Base-by-base conservation (phyloP, 2,888 invertebrate genomes). In the Machimus rusticus region DNA sequence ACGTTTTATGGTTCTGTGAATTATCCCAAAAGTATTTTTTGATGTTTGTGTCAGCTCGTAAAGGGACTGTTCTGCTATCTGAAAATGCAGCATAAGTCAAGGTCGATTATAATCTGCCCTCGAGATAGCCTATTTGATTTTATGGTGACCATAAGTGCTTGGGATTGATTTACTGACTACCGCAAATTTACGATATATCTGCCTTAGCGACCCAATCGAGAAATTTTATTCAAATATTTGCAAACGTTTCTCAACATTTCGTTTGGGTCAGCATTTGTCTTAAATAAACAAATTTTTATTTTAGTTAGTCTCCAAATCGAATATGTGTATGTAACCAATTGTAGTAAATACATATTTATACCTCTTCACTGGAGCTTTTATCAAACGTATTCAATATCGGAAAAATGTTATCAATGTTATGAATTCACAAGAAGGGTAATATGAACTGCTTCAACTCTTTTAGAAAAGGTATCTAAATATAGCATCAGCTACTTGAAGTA, bases 51-150 rank as follows among this genome's bases (percentile, higher is more conserved):
- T 79, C 79, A 79, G 79, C 51, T 79, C 79, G 31, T 79, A 79
- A 79, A 79, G 79, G 79, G 79, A 34, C 79, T 28, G 51, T 51
- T 79, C 5, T 79, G 79, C 5, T 79, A 79, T 79, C 79, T 79
- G n/a, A 28, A 79, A 79, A 79, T 79, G 46, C 79, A 79, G 28
- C 79, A 79, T 51, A 79, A 79, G 79, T 79, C 79, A 79, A 79
- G 79, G 79, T 79, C 79, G 79, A 79, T 79, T 79, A 79, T 51
- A 46, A 79, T 51, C 51, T 79, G 28, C 51, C 23, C 79, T 34
- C 51, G 51, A 79, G 79, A 79, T 79, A 28, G 51, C 79, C 51
- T 51, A 79, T 51, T 79, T 51, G 23, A 9, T 79, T 79, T 79
- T 79, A 79, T 79, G 79, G 79, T 66, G 51, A 46, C 31, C 79